Evolutionary conservation across 2,888 invertebrate genomes (phyloP), one percentile per base, ranked within the genome.

Genomic region (Dendrolimus houi): DNA sequence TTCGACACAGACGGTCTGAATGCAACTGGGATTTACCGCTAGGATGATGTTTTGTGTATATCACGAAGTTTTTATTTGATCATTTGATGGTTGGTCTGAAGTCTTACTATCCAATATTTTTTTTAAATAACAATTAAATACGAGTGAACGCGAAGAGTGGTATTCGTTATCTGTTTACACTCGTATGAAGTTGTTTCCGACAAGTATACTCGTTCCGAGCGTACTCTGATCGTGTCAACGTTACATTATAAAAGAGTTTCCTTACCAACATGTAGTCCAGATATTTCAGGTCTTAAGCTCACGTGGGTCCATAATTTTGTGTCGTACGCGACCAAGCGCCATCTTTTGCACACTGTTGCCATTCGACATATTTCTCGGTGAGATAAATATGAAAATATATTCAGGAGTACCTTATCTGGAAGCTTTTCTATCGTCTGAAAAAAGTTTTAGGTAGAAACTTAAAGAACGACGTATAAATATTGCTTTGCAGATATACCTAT

Each of bases 241-340:
- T 29, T 29, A 29, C 29, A 29, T 29, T 29, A 29, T 29, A 29
- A 6, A 29, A 29, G 29, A 29, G 29, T 29, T 29, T 65, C 79
- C 88, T 74, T 62, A 91, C 91, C 94, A 58, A 98, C 97, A 81
- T 97, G 97, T 53, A 98, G 92, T 41, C 99, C 99, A 14, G 98
- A 99, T 70, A 98, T 96, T 87, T 99, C 99, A 9, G 99, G 99
- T 52, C 99, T 93, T 54, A 99, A 91, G 2, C 99, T 99, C 47
- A 99, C 99, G 76, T 96, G 95, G 67, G 96, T 96, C 99, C 99
- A 99, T 1, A 99, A 92, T 40, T 94, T 93, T 9, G 98, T 97
- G 83, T 99, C 98, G 91, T 99, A 98, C 0, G 99, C 98, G 13
- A 99, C 94, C 81, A 96, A 92, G 10, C 99, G 94, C 99, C 99